phyloP scores from a whole-genome alignment of 2,888 invertebrate genomes.

The Mythimna ferrago region DNA sequence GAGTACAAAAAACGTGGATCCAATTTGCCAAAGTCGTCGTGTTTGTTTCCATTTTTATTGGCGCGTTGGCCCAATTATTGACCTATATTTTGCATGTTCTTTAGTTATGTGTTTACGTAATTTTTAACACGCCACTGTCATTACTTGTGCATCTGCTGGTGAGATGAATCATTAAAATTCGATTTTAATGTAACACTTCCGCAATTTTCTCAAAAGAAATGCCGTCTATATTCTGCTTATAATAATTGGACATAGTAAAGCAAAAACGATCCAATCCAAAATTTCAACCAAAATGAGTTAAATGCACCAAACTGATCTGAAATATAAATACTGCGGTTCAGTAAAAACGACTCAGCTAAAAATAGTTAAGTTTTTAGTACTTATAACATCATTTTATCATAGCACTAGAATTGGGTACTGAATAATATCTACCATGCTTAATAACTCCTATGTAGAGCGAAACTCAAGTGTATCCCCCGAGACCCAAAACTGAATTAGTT shows the following conservation, averaged over 20 bases:
- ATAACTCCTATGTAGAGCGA: not conserved
- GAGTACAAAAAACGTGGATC: constrained; percentile 61
- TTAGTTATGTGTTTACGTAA: constrained; percentile 32
- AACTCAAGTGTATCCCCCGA: constrained; percentile 10
- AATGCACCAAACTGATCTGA: no score
- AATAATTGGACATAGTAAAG: not conserved
- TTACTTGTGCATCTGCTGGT: constrained; percentile 13
- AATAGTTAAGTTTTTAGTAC: no score
- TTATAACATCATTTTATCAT: not conserved
- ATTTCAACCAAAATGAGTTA: no score
- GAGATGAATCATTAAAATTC: constrained; percentile 6
- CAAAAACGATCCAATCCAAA: no score
- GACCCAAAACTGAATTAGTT: constrained; percentile 36
- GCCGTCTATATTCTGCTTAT: not conserved
- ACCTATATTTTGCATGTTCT: constrained; percentile 52
- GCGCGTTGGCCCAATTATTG: constrained; percentile 54
- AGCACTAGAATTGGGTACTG: not conserved
- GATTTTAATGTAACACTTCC: constrained; percentile 21
- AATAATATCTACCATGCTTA: not conserved
- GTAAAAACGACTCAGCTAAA: no score
- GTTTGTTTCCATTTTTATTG: constrained; percentile 65
- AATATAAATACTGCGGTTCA: no score
- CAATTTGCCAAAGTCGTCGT: constrained; percentile 66
- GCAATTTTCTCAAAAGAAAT: not conserved
- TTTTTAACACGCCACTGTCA: constrained; percentile 24